Evolutionary conservation across 2,113 vertebrate genomes (phyloP).

Genomic region (Desmodus rotundus): DNA sequence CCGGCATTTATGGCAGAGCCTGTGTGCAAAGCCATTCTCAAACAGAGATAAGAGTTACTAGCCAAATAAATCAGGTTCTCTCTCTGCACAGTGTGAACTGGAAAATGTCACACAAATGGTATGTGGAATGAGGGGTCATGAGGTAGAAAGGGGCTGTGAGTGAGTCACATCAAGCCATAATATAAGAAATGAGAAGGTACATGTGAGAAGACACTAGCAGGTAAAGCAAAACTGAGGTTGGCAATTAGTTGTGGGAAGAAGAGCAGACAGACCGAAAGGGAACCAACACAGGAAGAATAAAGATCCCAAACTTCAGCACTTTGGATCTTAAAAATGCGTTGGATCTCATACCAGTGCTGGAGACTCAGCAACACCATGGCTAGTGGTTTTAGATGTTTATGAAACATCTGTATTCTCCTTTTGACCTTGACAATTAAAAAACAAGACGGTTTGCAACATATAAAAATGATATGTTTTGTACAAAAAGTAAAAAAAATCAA

Average conservation of each 20-base stretch:
- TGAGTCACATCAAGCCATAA: neutral
- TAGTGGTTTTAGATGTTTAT: neutral
- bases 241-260: neutral
- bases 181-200: neutral
- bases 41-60: neutral
- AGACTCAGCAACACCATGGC: neutral
- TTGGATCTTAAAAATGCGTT: neutral
- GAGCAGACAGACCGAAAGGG: neutral
- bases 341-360: neutral
- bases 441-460: neutral
- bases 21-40: neutral
- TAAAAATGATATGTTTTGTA: neutral
- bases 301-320: neutral
- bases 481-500: neutral
- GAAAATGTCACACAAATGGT: neutral
- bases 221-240: neutral
- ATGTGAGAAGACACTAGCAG: neutral
- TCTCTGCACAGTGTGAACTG: neutral
- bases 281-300: neutral
- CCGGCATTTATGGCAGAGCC: neutral
- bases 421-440: neutral
- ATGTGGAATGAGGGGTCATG: neutral
- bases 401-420: neutral
- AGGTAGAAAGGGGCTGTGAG: accelerated
- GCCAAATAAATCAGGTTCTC: neutral